Evolutionary conservation across 2,888 invertebrate genomes (phyloP).

Genomic region (Apocheima hispidaria): DNA sequence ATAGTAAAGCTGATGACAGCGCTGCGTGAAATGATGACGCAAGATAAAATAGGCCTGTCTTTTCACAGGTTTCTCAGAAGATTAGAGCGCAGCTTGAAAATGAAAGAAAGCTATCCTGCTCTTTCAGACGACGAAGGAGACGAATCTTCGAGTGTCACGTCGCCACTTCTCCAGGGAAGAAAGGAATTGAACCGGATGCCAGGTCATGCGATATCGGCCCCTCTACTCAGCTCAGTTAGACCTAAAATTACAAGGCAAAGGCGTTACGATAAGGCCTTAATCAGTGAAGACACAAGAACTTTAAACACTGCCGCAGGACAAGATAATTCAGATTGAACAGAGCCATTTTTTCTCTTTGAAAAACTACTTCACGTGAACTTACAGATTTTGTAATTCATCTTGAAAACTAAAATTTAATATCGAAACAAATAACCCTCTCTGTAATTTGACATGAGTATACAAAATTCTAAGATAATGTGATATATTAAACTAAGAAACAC

Average conservation of each 20-base stretch:
- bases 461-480: slow-evolving; percentile 84
- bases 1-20: background rate
- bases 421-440: slow-evolving; percentile 28
- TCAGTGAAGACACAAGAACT: slow-evolving; percentile 78
- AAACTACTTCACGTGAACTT: slow-evolving; percentile 1
- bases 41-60: slow-evolving; percentile 31
- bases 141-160: slow-evolving; percentile 88
- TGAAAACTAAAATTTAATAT: slow-evolving; percentile 13
- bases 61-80: slow-evolving; percentile 88
- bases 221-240: slow-evolving; percentile 76
- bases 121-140: slow-evolving; percentile 87
- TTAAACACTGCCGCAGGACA: slow-evolving; percentile 74
- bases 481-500: slow-evolving; percentile 71
- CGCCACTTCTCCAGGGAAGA: slow-evolving; percentile 85
- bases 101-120: slow-evolving; percentile 87
- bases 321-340: slow-evolving; percentile 76
- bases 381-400: slow-evolving; percentile 15
- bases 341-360: slow-evolving; percentile 3
- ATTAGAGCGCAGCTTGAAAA: slow-evolving; percentile 89
- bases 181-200: slow-evolving; percentile 71
- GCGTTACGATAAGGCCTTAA: slow-evolving; percentile 76
- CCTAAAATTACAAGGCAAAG: slow-evolving; percentile 80
- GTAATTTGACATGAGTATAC: slow-evolving; percentile 61
- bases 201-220: slow-evolving; percentile 78
- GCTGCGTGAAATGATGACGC: slow-evolving; percentile 20